Evolutionary conservation across 2,797 vertebrate genomes (phyloP).

Genomic region (Geotrypetes seraphini): DNA sequence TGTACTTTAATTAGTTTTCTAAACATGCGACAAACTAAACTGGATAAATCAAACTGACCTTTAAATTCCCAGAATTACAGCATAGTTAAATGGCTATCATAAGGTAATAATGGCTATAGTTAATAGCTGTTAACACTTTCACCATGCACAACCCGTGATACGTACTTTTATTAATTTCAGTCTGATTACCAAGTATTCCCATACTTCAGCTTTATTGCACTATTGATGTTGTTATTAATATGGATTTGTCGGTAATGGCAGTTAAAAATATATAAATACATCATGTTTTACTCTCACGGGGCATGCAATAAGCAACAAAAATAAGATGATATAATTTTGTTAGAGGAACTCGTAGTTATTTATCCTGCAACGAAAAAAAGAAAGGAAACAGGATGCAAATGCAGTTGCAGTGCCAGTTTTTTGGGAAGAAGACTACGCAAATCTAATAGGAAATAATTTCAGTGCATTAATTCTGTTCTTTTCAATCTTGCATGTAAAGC

Average conservation of each 20-base stretch:
- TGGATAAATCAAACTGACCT: conserved; percentile 54
- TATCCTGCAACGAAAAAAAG: conserved; percentile 11
- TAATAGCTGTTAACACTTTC: conserved; percentile 35
- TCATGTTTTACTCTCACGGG: background rate
- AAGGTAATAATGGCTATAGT: conserved; percentile 47
- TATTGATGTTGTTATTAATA: conserved; percentile 60
- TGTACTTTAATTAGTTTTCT: conserved; percentile 54
- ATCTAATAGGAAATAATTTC: too few relatives aligned
- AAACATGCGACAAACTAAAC: conserved; percentile 46
- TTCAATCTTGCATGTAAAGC: too few relatives aligned
- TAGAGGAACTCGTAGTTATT: conserved; percentile 13
- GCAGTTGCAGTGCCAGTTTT: too few relatives aligned
- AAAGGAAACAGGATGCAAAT: too few relatives aligned
- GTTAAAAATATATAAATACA: background rate
- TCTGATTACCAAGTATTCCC: conserved; percentile 51
- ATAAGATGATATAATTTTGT: conserved; percentile 12
- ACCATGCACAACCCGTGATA: conserved; percentile 27
- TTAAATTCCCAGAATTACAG: conserved; percentile 52
- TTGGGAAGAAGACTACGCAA: too few relatives aligned
- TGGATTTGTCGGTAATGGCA: conserved; percentile 52
- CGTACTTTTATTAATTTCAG: conserved; percentile 45
- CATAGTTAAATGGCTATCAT: conserved; percentile 49
- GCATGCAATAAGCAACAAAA: conserved; percentile 2
- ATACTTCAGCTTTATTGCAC: conserved; percentile 54
- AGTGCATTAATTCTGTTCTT: too few relatives aligned